phyloP scores from a whole-genome alignment of 2,888 invertebrate genomes.

The Diploptera punctata region DNA sequence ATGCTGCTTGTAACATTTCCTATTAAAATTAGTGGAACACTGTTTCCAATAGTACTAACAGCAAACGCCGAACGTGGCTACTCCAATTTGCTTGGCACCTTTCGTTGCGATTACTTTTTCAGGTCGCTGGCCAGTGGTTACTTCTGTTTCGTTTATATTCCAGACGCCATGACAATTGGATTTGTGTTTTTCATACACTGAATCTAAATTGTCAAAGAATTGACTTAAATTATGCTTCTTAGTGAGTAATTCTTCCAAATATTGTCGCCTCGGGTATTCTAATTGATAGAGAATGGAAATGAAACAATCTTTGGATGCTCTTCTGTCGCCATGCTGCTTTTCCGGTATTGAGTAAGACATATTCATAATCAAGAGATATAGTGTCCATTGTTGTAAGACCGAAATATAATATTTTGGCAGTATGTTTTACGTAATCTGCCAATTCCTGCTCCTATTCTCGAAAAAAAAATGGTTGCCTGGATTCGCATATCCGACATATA shows the following conservation, averaged over 20 bases:
- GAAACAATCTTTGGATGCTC: slow-evolving; percentile 42
- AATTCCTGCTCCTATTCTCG: too few relatives aligned
- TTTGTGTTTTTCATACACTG: slow-evolving; percentile 4
- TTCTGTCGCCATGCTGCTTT: slow-evolving; percentile 39
- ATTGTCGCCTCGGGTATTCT: slow-evolving; percentile 45
- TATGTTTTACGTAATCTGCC: too few relatives aligned
- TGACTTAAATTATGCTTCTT: slow-evolving; percentile 43
- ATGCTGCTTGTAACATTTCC: slow-evolving; percentile 41
- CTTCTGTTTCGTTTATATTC: slow-evolving; percentile 31
- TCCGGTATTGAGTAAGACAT: not conserved
- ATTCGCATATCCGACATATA: too few relatives aligned
- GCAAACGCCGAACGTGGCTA: slow-evolving; percentile 38
- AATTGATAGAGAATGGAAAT: slow-evolving; percentile 40
- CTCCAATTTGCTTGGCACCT: slow-evolving; percentile 31
- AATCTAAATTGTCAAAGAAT: slow-evolving; percentile 39
- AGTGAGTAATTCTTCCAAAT: slow-evolving; percentile 44
- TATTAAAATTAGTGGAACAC: slow-evolving; percentile 45
- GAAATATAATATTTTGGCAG: too few relatives aligned
- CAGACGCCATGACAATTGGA: not conserved
- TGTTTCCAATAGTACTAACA: slow-evolving; percentile 45
- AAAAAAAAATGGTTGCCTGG: too few relatives aligned
- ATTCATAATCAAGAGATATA: not conserved
- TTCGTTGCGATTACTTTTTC: not conserved
- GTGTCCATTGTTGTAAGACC: too few relatives aligned
- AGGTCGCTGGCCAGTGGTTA: slow-evolving; percentile 18